Base-by-base conservation (phyloP, 2,797 vertebrate genomes). In the Myotis findleyi region DNA sequence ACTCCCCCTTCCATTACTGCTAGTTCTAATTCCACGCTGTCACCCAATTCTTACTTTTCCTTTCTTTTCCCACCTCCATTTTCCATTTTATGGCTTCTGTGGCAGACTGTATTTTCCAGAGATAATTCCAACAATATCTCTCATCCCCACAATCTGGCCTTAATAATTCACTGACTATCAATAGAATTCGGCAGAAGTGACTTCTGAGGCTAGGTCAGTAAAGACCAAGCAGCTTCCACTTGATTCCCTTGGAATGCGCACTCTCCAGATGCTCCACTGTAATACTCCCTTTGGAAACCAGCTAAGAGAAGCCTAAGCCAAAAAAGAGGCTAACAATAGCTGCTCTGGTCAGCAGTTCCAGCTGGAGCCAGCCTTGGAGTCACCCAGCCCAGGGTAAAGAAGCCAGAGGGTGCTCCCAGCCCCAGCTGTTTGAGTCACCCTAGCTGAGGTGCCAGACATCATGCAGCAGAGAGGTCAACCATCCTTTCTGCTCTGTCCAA, bases 371-470 rank as follows among this genome's bases (percentile, higher is more conserved):
- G 20, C 3, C 27, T 73, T 77, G 62, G 36, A 55, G 41, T 38
- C 27, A n/a, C 38, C 49, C 7, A 68, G 55, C 16, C 81, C 64
- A 87, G 77, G 86, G 44, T 64, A 59, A 95, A 87, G 77, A 95
- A 71, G n/a, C 16, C 66, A 66, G 44, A 2, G 3, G 59, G 38
- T 59, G 47, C 68, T 49, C 59, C 30, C 25, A 75, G 44, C 72
- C 27, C 55, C 6, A 49, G 66, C 17, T 75, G 5, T 79, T 62
- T 76, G 44, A 89, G 62, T 66, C 51, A 66, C 23, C 25, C 11
- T 75, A 21, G 33, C 25, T 79, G 38, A 92, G 49, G 44, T 57
- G 10, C 41, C 82, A 41, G 86, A 82, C 44, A 30, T 53, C 33
- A 44, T 5, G 27, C 49, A 85, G 66, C 25, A 83, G 53, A 93